Evolutionary conservation across 2,113 vertebrate genomes (phyloP).

Genomic region (Dasyornis broadbenti): DNA sequence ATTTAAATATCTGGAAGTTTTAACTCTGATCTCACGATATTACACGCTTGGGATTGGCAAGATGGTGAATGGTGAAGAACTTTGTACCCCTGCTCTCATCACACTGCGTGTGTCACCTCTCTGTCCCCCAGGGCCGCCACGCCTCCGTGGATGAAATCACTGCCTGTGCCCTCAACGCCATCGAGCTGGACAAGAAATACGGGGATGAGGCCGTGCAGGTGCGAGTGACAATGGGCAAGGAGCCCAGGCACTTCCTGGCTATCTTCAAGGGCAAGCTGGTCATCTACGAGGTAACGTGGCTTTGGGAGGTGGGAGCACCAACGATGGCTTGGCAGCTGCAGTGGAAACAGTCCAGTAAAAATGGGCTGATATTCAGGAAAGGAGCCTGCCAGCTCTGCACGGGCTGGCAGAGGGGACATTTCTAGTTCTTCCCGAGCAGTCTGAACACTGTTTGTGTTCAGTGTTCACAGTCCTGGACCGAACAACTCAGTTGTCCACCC

Average conservation of each 20-base stretch:
- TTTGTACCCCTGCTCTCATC: not conserved
- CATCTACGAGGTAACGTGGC: conserved; percentile 78
- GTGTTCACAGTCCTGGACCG: not conserved
- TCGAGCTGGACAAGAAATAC: conserved; percentile 79
- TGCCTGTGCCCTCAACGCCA: conserved; percentile 83
- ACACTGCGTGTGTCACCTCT: fast-evolving
- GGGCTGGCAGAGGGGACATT: not conserved
- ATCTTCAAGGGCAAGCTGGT: conserved; percentile 87
- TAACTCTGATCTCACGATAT: fast-evolving
- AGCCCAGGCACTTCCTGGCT: conserved; percentile 86
- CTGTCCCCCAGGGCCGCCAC: conserved; percentile 77
- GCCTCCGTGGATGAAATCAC: conserved; percentile 85
- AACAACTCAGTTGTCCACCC: not conserved
- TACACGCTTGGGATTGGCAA: not conserved
- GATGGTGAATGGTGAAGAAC: not conserved
- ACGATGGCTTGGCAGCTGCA: fast-evolving
- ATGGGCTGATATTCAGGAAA: not conserved
- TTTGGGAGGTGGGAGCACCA: not conserved
- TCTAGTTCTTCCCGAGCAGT: not conserved
- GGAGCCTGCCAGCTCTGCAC: not conserved
- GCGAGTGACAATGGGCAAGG: conserved; percentile 89
- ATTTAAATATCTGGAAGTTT: not conserved
- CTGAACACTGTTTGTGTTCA: not conserved
- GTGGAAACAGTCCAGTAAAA: not conserved
- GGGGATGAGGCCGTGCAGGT: conserved; percentile 85